Conservation (phyloP, 2,797 vertebrate genomes). For the Phaenicophaeus curvirostris region DNA sequence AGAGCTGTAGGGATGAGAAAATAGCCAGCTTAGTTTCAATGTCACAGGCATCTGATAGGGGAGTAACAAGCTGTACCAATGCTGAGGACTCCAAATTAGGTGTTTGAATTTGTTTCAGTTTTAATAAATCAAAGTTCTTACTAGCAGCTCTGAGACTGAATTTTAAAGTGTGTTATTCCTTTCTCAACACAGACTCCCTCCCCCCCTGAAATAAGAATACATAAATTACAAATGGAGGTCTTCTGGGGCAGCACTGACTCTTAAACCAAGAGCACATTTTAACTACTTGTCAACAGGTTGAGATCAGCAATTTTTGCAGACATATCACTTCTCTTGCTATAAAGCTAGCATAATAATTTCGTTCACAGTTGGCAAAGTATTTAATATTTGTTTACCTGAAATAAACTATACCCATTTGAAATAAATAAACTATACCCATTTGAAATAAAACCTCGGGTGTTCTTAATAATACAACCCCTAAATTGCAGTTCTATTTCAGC, state of each 20-base stretch:
- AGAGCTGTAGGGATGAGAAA: conserved; percentile 6
- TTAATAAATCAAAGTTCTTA: conserved; percentile 55
- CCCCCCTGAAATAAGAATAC: background rate
- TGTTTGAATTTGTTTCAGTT: conserved; percentile 55
- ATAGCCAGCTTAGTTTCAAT: background rate
- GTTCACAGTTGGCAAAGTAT: conserved; percentile 48
- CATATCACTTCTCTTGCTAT: background rate
- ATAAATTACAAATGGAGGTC: conserved; percentile 19
- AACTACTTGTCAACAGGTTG: conserved; percentile 58
- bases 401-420: background rate
- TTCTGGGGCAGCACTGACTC: conserved; percentile 3
- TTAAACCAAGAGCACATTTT: conserved; percentile 15
- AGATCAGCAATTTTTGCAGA: conserved; percentile 42
- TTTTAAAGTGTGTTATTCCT: conserved; percentile 8
- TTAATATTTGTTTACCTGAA: conserved; percentile 57
- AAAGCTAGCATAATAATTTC: conserved; percentile 52
- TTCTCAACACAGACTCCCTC: background rate
- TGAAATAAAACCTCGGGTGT: conserved; percentile 31
- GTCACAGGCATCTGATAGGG: conserved; percentile 1
- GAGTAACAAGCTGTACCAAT: conserved; percentile 10
- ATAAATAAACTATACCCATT: conserved; percentile 11
- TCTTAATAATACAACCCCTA: conserved; percentile 2
- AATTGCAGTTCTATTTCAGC: background rate
- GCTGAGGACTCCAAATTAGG: conserved; percentile 18
- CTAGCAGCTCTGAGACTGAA: conserved; percentile 2